A percentile compares a stretch with the other conserved stretches of the same genome.
Evolutionary conservation across 2,113 vertebrate species (phyloP).

Genomic region (Otolemur garnettii): DNA sequence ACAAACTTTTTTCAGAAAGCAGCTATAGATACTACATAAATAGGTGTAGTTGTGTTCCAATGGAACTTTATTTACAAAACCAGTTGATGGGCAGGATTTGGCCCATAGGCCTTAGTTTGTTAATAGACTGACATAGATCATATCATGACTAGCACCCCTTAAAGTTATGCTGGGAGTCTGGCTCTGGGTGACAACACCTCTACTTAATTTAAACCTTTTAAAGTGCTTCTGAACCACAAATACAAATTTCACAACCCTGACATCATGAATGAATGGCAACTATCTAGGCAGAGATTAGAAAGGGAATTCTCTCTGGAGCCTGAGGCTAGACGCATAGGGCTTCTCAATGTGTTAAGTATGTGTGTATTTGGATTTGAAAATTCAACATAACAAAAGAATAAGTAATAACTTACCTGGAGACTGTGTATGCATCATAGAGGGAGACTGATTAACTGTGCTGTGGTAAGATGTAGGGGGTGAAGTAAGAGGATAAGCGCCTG

Average conservation of each 20-base stretch:
- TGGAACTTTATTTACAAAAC: slow-evolving; percentile 19
- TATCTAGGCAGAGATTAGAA: slow-evolving; percentile 4
- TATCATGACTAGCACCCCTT: not conserved
- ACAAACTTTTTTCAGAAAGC: not conserved
- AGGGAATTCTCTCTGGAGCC: slow-evolving; percentile 14
- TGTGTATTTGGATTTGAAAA: slow-evolving; percentile 7
- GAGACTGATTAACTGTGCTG: slow-evolving; percentile 94
- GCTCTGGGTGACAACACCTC: not conserved
- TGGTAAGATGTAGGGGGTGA: slow-evolving; percentile 97
- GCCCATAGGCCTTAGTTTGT: not conserved
- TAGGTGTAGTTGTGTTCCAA: not conserved
- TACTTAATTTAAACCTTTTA: slow-evolving; percentile 18
- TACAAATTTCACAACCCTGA: not conserved
- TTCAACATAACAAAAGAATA: not conserved
- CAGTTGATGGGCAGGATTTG: not conserved
- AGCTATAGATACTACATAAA: not conserved
- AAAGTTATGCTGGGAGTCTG: not conserved
- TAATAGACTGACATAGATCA: not conserved
- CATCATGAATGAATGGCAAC: not conserved
- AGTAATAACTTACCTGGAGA: slow-evolving; percentile 93
- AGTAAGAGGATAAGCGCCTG: slow-evolving; percentile 95
- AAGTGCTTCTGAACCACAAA: slow-evolving; percentile 25
- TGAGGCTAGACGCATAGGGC: not conserved
- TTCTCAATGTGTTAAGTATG: not conserved
- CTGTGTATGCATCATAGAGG: slow-evolving; percentile 98